Evolutionary conservation across 2,113 vertebrate species (phyloP).

Genomic region (Bujurquina vittata): DNA sequence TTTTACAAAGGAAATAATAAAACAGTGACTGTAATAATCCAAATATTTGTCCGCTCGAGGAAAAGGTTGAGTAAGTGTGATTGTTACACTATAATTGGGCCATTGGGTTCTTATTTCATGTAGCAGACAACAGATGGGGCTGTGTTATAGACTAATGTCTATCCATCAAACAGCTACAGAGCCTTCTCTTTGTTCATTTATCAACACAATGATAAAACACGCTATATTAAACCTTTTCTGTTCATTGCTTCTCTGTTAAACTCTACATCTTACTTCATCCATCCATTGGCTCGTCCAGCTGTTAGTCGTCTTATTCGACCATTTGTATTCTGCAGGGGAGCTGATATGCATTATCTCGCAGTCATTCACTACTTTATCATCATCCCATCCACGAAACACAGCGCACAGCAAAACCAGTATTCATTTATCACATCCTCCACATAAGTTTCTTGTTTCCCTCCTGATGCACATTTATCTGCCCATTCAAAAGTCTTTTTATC

Average conservation of each 20-base stretch:
- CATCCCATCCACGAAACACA: not conserved
- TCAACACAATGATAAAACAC: conserved; percentile 44
- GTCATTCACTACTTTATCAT: conserved; percentile 32
- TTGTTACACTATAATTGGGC: conserved; percentile 57
- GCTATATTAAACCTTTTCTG: not conserved
- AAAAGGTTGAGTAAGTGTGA: conserved; percentile 51
- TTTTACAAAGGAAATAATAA: conserved; percentile 62
- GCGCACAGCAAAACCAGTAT: conserved; percentile 15
- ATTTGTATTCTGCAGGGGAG: not conserved
- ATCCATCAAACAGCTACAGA: conserved; percentile 20
- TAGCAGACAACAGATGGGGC: conserved; percentile 69
- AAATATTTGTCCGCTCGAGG: conserved; percentile 72
- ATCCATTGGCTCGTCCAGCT: conserved; percentile 16
- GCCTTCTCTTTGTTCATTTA: conserved; percentile 11
- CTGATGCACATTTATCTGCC: conserved; percentile 13
- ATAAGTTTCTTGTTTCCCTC: conserved; percentile 14
- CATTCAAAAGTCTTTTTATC: conserved; percentile 14
- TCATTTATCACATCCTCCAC: conserved; percentile 48
- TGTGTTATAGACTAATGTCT: conserved; percentile 38
- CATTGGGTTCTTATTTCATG: conserved; percentile 75
- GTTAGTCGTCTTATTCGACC: not conserved
- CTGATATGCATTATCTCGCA: conserved; percentile 21
- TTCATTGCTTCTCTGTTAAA: conserved; percentile 14
- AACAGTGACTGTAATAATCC: conserved; percentile 59
- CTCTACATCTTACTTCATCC: conserved; percentile 25